Percentiles rank a stretch among this genome's conserved stretches.
phyloP scores from a whole-genome alignment of 2,888 invertebrate genomes.

The Serripes groenlandicus region DNA sequence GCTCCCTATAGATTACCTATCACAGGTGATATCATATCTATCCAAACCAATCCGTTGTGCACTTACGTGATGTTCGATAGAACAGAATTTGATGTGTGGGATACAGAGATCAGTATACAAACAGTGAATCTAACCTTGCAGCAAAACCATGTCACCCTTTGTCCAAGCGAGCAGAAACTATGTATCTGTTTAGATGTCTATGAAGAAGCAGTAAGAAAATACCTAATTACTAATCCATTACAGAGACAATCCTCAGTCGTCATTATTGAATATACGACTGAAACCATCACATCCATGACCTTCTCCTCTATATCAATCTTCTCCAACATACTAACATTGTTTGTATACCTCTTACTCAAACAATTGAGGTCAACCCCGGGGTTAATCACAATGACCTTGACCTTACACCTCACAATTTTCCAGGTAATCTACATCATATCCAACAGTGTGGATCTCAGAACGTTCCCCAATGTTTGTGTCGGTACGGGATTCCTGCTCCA shows the following conservation, averaged over 20 bases:
- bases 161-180: not conserved
- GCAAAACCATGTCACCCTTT: not conserved
- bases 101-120: not conserved
- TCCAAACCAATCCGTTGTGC: not conserved
- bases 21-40: not conserved
- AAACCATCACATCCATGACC: not conserved
- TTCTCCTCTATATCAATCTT: not conserved
- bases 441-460: not conserved
- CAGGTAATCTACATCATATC: not conserved
- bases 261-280: not conserved
- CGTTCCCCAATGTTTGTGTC: not conserved
- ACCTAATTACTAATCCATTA: not conserved
- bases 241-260: not conserved
- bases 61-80: not conserved
- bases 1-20: too few relatives aligned
- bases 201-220: constrained; percentile 5
- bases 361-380: not conserved
- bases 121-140: not conserved
- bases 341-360: not conserved
- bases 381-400: constrained; percentile 15
- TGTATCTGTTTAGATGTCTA: constrained; percentile 5
- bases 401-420: constrained; percentile 11
- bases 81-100: not conserved
- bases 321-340: constrained; percentile 1
- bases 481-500: not conserved